These are phyloP conservation scores for Acanthoscelides obtectus DNA, from an alignment of 2,888 invertebrate genomes.

Conservation along the genomic window DNA sequence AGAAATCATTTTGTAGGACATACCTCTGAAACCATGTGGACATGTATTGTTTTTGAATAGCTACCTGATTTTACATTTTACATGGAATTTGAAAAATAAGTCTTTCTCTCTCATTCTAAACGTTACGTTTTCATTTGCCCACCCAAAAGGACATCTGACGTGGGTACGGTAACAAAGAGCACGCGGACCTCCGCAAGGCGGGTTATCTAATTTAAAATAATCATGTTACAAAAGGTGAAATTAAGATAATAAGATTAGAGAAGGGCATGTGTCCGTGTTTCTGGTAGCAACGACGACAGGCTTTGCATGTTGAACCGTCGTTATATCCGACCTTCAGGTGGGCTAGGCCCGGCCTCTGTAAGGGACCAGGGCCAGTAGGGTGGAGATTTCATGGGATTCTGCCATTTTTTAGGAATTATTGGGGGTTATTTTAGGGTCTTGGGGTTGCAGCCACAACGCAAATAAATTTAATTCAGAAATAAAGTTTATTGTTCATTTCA, in stretches of 20 bases:
- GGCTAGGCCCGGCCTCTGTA: constrained; percentile 36
- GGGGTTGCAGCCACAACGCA: too few species aligned
- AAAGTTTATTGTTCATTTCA: too few species aligned
- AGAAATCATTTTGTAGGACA: too few species aligned
- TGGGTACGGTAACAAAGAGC: neutral
- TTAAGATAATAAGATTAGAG: constrained; percentile 40
- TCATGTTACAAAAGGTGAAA: constrained; percentile 38
- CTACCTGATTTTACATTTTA: too few species aligned
- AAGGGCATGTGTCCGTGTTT: constrained; percentile 34
- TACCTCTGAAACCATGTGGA: too few species aligned
- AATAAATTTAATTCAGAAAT: too few species aligned
- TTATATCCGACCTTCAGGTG: constrained; percentile 41
- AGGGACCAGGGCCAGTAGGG: constrained; percentile 11
- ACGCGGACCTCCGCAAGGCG: neutral
- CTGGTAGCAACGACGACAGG: constrained; percentile 32
- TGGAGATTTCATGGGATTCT: neutral
- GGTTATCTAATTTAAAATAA: constrained; percentile 32
- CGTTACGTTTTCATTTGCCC: neutral
- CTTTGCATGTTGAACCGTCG: constrained; percentile 41
- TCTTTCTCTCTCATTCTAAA: too few species aligned
- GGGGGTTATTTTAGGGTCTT: too few species aligned
- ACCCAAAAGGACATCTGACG: neutral
- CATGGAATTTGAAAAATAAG: too few species aligned
- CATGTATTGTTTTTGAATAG: too few species aligned
- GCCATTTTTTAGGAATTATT: too few species aligned